Evolutionary conservation across 2,888 invertebrate species (phyloP).

Genomic region (Rambutsinella grinnellia): DNA sequence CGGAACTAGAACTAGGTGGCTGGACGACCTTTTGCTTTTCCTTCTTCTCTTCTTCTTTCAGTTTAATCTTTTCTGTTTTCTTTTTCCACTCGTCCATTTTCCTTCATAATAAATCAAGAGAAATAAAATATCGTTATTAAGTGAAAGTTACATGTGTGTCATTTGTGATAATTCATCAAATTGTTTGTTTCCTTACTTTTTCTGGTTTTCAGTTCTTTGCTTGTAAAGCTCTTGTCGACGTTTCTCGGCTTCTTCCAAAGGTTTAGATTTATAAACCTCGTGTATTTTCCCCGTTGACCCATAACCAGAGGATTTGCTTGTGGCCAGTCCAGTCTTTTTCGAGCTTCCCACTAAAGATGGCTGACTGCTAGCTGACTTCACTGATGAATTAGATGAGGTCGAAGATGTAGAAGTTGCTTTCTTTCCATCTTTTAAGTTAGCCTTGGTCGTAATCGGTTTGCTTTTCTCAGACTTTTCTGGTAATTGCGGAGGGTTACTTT

Average conservation of each 20-base stretch:
- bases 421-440: neutral
- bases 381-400: conserved; percentile 21
- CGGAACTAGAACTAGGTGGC: neutral
- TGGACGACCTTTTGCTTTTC: conserved; percentile 8
- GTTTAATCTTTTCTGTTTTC: conserved; percentile 54
- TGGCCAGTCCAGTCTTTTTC: conserved; percentile 6
- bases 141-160: neutral
- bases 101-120: conserved; percentile 33
- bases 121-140: conserved; percentile 13
- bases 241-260: conserved; percentile 44
- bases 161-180: neutral
- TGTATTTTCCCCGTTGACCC: conserved; percentile 34
- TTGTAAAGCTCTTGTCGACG: conserved; percentile 39
- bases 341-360: neutral
- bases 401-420: conserved; percentile 18
- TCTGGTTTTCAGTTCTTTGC: conserved; percentile 38
- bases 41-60: conserved; percentile 39
- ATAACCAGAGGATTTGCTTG: conserved; percentile 18
- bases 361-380: conserved; percentile 50
- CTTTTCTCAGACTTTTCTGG: neutral
- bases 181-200: conserved; percentile 41
- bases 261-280: conserved; percentile 21
- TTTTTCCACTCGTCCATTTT: conserved; percentile 59
- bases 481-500: neutral
- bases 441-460: too few species aligned